Percentiles rank a stretch among this genome's conserved stretches.
Conservation (phyloP, 2,113 vertebrate genomes). For the Malaclemys terrapin region DNA sequence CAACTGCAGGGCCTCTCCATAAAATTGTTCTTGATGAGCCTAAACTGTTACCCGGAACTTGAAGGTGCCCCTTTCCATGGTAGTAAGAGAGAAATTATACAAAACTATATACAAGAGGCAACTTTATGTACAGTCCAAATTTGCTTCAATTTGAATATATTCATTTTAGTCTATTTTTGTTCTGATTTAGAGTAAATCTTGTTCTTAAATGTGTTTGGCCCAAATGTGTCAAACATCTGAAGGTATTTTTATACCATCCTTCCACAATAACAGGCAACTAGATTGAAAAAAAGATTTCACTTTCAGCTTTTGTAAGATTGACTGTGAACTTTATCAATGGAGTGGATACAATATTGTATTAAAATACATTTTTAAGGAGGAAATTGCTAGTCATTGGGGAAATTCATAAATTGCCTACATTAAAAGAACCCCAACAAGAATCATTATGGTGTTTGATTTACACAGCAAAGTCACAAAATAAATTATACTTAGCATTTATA, state of each 20-base stretch:
- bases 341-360: not conserved
- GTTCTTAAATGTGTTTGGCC: not conserved
- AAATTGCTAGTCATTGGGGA: not conserved
- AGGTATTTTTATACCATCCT: not conserved
- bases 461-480: not conserved
- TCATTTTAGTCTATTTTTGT: not conserved
- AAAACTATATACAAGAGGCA: not conserved
- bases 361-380: not conserved
- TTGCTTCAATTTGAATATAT: not conserved
- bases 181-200: not conserved
- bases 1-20: conserved; percentile 62
- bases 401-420: not conserved
- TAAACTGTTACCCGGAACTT: conserved; percentile 42
- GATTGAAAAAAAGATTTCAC: not conserved
- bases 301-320: not conserved
- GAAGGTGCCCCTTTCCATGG: conserved; percentile 10
- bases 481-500: not conserved
- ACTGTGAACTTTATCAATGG: not conserved
- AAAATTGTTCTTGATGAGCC: conserved; percentile 54
- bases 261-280: not conserved
- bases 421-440: not conserved
- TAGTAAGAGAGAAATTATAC: not conserved
- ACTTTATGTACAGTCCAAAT: not conserved
- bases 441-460: not conserved
- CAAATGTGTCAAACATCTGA: accelerated